phyloP scores from a whole-genome alignment of 92 coral and sea anemone species.

The Paramuricea clavata region DNA sequence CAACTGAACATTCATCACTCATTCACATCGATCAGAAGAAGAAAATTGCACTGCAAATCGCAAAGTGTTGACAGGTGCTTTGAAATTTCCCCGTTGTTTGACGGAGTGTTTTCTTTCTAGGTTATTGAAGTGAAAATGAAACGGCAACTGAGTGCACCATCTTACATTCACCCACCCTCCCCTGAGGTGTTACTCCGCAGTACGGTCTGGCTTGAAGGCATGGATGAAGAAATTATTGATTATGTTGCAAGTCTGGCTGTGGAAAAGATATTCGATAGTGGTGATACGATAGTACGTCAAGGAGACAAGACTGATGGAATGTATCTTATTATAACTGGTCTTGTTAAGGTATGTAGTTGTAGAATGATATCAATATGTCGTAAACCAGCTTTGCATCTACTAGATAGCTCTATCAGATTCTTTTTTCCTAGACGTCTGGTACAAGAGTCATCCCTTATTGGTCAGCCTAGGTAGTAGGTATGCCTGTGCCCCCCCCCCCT shows the following conservation, averaged over 20 bases:
- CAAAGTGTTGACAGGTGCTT: no score
- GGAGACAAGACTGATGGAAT: conserved; percentile 93
- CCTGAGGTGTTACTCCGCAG: conserved; percentile 85
- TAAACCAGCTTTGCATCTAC: no score
- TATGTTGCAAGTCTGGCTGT: conserved; percentile 77
- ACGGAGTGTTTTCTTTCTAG: conserved; percentile 51
- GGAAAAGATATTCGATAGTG: conserved; percentile 82
- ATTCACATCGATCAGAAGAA: no score
- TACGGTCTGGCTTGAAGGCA: conserved; percentile 93
- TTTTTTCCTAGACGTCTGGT: no score
- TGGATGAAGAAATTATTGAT: conserved; percentile 84
- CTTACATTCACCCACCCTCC: conserved; percentile 86
- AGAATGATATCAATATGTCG: no score
- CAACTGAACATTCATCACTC: no score
- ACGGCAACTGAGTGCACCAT: conserved; percentile 92
- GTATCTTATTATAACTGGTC: conserved; percentile 88
- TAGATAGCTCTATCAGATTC: no score
- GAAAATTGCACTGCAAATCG: no score
- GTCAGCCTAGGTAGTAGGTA: no score
- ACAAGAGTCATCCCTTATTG: no score
- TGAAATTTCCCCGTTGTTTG: no score
- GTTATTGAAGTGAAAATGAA: conserved; percentile 95
- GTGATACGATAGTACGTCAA: conserved; percentile 90
- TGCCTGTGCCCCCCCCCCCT: no score
- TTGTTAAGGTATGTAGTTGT: conserved; percentile 81